These are phyloP conservation scores for Ernsta delagoae DNA, from an alignment of 2,888 invertebrate species.

Conservation along the genomic window DNA sequence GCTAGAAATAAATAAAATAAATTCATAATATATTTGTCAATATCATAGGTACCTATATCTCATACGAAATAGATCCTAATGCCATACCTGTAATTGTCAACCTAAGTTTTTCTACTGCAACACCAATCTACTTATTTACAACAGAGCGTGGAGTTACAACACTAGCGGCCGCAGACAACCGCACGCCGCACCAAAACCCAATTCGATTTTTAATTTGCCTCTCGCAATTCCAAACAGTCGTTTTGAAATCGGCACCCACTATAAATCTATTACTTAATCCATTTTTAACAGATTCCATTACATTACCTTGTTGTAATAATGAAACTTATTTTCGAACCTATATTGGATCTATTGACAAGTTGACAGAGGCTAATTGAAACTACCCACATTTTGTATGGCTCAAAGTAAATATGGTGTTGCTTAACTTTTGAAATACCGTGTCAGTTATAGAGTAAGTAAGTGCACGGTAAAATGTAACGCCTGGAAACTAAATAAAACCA, in stretches of 20 bases:
- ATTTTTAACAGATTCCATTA: conserved; percentile 58
- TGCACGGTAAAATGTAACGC: not conserved
- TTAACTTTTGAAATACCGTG: conserved; percentile 5
- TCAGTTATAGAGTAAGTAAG: not conserved
- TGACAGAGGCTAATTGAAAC: conserved; percentile 66
- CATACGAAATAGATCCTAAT: no score
- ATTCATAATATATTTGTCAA: no score
- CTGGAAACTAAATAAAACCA: not conserved
- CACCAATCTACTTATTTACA: not conserved
- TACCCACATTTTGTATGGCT: conserved; percentile 34
- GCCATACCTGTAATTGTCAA: no score
- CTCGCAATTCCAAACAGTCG: conserved; percentile 55
- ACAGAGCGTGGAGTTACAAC: conserved; percentile 20
- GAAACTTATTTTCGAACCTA: conserved; percentile 45
- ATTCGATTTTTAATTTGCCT: conserved; percentile 66
- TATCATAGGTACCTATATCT: no score
- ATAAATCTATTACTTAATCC: conserved; percentile 74
- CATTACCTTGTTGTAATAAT: conserved; percentile 43
- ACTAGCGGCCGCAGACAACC: conserved; percentile 36
- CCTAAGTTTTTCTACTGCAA: not conserved
- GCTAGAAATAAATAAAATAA: no score
- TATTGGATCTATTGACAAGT: conserved; percentile 44
- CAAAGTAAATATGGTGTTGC: conserved; percentile 36
- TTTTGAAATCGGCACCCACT: conserved; percentile 56
- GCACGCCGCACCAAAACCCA: conserved; percentile 46